Evolutionary conservation across 30 jellyfish, hydroid and myxozoan species (phyloP), one percentile per base, ranked within the genome.

Genomic region (Calvadosia cruxmelitensis): DNA sequence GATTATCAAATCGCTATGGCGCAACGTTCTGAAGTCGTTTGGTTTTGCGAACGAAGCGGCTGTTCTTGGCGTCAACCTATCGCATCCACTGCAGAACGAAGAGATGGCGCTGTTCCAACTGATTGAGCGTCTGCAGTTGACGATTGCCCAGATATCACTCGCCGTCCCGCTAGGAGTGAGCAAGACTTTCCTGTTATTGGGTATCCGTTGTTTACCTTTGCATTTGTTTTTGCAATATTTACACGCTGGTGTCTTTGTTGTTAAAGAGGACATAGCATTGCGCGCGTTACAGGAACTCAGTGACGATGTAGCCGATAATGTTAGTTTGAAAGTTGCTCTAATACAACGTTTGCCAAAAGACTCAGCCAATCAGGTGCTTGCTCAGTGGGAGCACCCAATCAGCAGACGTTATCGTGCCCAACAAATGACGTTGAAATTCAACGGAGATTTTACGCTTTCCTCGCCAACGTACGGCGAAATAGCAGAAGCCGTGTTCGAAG

Each of bases 41-140:
- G 84, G 78, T 64, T 85, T 71, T 61, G 34, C 34, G 13, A 50
- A 77, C 1, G 93, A 78, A 12, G 73, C 3, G 1, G 92, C 62
- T n/a, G 76, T 74, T 23, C 79, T 32, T 31, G 66, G 69, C 3
- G 69, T 52, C 33, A 71, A 76, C 10, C 68, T 85, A 5, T 66
- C 24, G 24, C 50, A 29, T 53, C 86, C 80, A 24, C 34, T 77
- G 1, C 31, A 29, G 2, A 53, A 69, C 28, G 49, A 72, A 2
- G 93, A 78, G 27, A 34, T 34, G 33, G 92, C 96, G 2, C 33
- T 79, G 69, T 85, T 85, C 74, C 93, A 85, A 75, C 68, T 85
- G 70, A 23, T 75, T 7, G 96, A 85, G 50, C 90, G 93, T 1
- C 16, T 85, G 32, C 75, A 74, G 33, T 35, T 66, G 3, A 52